phyloP scores from a whole-genome alignment of 2,888 invertebrate species.

The Boloria selene region DNA sequence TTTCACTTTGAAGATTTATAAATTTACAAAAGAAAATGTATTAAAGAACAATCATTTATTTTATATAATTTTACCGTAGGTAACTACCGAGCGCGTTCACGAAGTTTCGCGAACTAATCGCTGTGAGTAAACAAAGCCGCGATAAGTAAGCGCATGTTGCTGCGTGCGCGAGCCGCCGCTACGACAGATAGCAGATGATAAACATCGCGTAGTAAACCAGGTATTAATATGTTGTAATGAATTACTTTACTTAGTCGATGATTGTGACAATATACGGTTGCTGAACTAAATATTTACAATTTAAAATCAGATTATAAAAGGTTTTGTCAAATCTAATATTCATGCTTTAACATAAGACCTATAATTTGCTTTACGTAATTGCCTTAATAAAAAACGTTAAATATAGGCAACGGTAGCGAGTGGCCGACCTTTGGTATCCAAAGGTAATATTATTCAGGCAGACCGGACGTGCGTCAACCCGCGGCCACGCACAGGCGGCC shows the following conservation, averaged over 20 bases:
- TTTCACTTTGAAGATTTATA: too few relatives aligned
- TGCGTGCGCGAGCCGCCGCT: neutral
- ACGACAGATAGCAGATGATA: slow-evolving; percentile 4
- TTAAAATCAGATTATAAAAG: too few relatives aligned
- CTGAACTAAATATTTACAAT: too few relatives aligned
- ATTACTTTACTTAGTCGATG: slow-evolving; percentile 18
- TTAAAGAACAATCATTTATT: too few relatives aligned
- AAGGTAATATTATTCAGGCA: slow-evolving; percentile 20
- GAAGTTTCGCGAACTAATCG: slow-evolving; percentile 16
- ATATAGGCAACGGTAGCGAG: too few relatives aligned
- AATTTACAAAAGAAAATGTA: too few relatives aligned
- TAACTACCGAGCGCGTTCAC: neutral
- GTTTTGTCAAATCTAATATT: too few relatives aligned
- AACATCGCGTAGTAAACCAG: neutral
- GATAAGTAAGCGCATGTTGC: slow-evolving; percentile 10
- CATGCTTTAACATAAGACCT: too few relatives aligned
- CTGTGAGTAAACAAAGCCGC: slow-evolving; percentile 1
- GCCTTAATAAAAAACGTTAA: too few relatives aligned
- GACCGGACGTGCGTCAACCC: slow-evolving; percentile 27
- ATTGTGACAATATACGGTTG: neutral
- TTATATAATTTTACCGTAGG: neutral
- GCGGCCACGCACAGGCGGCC: neutral
- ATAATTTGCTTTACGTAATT: too few relatives aligned
- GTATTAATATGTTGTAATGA: slow-evolving; percentile 4
- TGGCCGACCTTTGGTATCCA: slow-evolving; percentile 9